phyloP scores from a whole-genome alignment of 2,797 vertebrate genomes.

The Hippocampus kuda region DNA sequence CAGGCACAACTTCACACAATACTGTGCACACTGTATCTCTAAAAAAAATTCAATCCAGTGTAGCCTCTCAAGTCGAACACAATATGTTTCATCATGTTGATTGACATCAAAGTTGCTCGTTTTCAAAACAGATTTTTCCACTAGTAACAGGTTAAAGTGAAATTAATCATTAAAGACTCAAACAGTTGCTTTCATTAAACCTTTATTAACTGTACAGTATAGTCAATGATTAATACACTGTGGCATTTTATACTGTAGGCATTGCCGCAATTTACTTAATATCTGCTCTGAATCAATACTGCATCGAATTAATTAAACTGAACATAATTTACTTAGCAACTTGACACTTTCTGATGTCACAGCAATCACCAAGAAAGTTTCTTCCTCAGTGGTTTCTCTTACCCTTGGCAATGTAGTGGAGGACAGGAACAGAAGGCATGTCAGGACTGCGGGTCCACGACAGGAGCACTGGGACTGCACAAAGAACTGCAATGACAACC shows the following conservation, averaged over 20 bases:
- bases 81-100: neutral
- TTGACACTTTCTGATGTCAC: too few species aligned
- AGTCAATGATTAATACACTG: too few species aligned
- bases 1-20: conserved; percentile 32
- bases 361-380: too few species aligned
- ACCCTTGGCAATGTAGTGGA: neutral
- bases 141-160: neutral
- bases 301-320: too few species aligned
- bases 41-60: neutral
- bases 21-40: conserved; percentile 13
- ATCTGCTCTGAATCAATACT: too few species aligned
- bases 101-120: neutral
- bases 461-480: neutral
- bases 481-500: neutral
- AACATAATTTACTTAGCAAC: too few species aligned
- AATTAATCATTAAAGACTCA: neutral
- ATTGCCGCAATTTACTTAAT: too few species aligned
- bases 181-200: neutral
- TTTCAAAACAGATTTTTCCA: neutral
- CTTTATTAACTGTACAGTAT: too few species aligned
- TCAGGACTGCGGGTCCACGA: neutral
- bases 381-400: neutral
- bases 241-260: too few species aligned
- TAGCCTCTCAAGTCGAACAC: neutral
- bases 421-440: neutral